Conservation (phyloP, 2,888 invertebrate genomes). For the Zhengitettix transpicula region DNA sequence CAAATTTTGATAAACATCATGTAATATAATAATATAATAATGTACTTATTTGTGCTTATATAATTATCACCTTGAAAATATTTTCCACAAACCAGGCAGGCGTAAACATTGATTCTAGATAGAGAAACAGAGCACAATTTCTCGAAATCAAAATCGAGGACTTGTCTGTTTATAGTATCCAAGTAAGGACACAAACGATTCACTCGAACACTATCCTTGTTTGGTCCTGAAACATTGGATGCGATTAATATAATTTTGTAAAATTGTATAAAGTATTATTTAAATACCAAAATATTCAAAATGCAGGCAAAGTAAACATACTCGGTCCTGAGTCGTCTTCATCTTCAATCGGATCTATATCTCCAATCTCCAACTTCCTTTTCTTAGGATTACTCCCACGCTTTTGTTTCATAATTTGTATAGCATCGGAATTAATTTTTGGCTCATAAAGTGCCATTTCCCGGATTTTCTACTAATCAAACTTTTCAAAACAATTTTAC, state of each 20-base stretch:
- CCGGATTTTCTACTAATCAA: too few relatives aligned
- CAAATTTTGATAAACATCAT: neutral
- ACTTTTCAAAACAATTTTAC: too few relatives aligned
- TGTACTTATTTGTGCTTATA: neutral
- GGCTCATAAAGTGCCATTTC: too few relatives aligned
- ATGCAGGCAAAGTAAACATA: too few relatives aligned
- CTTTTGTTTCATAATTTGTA: neutral
- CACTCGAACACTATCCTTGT: slow-evolving; percentile 1
- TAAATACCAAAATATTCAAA: too few relatives aligned
- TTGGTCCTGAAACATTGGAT: slow-evolving; percentile 4
- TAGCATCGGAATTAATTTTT: too few relatives aligned
- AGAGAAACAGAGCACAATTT: slow-evolving; percentile 95
- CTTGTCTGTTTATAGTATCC: slow-evolving; percentile 93
- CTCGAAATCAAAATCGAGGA: slow-evolving; percentile 98
- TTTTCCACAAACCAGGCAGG: slow-evolving; percentile 97
- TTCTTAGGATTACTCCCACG: neutral
- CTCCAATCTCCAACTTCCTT: slow-evolving; percentile 14
- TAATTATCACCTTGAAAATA: slow-evolving; percentile 56
- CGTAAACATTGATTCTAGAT: slow-evolving; percentile 97
- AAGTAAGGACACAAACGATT: slow-evolving; percentile 78
- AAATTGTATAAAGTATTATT: too few relatives aligned
- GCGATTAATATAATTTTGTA: too few relatives aligned
- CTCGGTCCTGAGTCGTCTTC: slow-evolving; percentile 8
- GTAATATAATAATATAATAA: neutral
- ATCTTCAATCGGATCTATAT: slow-evolving; percentile 15